Evolutionary conservation across 2,797 vertebrate species (phyloP).

Genomic region (Anomalospiza imberbis): DNA sequence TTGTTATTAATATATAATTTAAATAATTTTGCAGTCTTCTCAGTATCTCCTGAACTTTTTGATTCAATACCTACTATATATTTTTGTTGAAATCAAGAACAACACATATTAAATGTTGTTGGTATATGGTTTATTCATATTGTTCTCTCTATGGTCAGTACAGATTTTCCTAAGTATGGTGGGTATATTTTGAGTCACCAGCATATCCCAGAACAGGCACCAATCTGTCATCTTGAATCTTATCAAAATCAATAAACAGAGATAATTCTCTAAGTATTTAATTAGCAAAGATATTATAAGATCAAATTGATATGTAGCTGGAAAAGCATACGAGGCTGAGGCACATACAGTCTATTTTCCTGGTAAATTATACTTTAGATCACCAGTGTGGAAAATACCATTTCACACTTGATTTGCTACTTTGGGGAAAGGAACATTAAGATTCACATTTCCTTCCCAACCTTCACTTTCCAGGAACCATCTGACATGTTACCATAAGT

Average conservation of each 20-base stretch:
- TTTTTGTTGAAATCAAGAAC: neutral
- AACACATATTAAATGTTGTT: fast-evolving
- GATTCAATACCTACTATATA: neutral
- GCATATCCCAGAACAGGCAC: neutral
- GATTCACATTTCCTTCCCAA: neutral
- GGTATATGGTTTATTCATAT: neutral
- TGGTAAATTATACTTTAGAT: slow-evolving; percentile 57
- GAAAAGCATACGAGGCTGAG: neutral
- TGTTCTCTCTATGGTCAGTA: neutral
- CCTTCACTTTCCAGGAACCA: neutral
- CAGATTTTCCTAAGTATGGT: neutral
- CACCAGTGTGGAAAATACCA: slow-evolving; percentile 52
- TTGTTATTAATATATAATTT: neutral
- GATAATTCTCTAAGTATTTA: neutral
- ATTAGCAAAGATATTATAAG: slow-evolving; percentile 38
- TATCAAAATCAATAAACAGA: neutral
- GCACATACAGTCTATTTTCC: slow-evolving; percentile 7
- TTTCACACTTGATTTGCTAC: slow-evolving; percentile 45
- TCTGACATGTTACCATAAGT: neutral
- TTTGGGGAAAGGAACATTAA: slow-evolving; percentile 17
- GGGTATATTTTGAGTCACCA: neutral
- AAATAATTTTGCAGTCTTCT: neutral
- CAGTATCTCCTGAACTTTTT: neutral
- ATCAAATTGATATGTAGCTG: neutral
- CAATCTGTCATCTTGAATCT: neutral